phyloP scores from a whole-genome alignment of 2,113 vertebrate genomes.

The Myiagra hebetior region DNA sequence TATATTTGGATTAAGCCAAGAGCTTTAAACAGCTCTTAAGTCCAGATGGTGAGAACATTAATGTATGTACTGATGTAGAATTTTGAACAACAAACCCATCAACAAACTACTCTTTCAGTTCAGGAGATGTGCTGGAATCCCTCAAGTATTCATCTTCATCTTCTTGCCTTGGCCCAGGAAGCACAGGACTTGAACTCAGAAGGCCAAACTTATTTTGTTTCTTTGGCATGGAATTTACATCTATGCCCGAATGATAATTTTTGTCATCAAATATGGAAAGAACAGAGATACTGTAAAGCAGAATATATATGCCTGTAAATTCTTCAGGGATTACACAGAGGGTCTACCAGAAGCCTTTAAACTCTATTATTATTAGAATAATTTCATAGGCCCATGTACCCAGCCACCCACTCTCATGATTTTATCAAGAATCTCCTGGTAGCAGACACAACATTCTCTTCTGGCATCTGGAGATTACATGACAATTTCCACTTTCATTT shows the following conservation, averaged over 20 bases:
- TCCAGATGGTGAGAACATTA: not conserved
- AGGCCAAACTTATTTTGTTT: not conserved
- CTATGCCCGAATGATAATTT: not conserved
- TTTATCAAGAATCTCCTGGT: not conserved
- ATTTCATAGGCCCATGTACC: not conserved
- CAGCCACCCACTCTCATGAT: not conserved
- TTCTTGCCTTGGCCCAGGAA: not conserved
- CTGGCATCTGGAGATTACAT: not conserved
- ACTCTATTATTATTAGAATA: not conserved
- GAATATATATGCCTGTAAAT: not conserved
- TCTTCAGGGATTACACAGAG: not conserved
- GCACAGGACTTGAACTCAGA: not conserved
- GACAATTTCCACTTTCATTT: conserved; percentile 40
- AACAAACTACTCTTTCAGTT: not conserved
- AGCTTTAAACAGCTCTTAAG: not conserved
- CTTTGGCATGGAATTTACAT: not conserved
- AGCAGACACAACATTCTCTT: not conserved
- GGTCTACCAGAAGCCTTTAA: not conserved
- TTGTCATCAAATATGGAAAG: not conserved
- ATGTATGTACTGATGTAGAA: not conserved
- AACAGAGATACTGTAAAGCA: not conserved
- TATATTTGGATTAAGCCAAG: not conserved
- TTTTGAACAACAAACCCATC: not conserved
- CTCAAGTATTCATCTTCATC: not conserved
- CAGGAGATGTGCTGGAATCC: not conserved